Evolutionary conservation across 2,113 vertebrate species (phyloP).

Genomic region (Pterophyllum scalare): DNA sequence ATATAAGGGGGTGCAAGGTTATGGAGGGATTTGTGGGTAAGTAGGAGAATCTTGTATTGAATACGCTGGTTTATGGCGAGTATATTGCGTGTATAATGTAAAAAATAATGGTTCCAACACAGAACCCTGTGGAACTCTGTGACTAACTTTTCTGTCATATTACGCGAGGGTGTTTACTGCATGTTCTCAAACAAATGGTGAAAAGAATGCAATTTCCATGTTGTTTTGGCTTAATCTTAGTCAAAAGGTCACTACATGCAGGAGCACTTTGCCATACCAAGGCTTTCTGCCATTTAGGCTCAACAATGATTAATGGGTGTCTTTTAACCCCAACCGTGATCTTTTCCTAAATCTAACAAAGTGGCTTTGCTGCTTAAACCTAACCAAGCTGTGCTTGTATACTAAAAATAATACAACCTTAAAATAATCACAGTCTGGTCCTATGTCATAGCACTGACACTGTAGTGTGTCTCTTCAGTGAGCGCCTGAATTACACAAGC

Average conservation of each 20-base stretch:
- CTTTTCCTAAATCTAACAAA: neutral
- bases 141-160: too few species aligned
- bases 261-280: neutral
- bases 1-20: too few species aligned
- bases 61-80: too few species aligned
- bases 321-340: neutral
- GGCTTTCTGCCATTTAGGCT: neutral
- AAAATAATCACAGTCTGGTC: neutral
- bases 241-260: neutral
- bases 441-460: neutral
- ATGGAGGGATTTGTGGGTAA: too few species aligned
- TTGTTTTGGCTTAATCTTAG: neutral
- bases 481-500: neutral
- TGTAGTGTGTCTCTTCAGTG: neutral
- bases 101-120: too few species aligned
- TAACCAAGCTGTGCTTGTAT: neutral
- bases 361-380: neutral
- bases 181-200: too few species aligned
- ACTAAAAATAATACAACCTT: neutral
- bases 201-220: too few species aligned
- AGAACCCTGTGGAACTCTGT: too few species aligned
- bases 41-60: too few species aligned
- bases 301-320: neutral
- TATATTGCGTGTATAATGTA: too few species aligned
- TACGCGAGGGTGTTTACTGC: too few species aligned